phyloP scores from a whole-genome alignment of 2,113 vertebrate species.

The Psilopsiagon aurifrons region DNA sequence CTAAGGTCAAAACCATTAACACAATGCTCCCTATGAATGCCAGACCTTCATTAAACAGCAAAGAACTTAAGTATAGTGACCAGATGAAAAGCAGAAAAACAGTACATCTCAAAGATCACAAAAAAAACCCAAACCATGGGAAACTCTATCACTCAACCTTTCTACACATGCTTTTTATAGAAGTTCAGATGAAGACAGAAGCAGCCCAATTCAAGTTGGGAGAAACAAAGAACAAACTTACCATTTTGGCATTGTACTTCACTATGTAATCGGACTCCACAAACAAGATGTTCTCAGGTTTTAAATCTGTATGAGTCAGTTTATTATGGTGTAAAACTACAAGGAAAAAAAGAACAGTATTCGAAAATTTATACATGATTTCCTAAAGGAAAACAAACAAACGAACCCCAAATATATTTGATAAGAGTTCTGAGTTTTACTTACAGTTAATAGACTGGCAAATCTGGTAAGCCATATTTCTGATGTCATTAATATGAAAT shows the following conservation, averaged over 20 bases:
- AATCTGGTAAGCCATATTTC: slow-evolving; percentile 93
- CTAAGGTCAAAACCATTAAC: background rate
- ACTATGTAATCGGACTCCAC: slow-evolving; percentile 90
- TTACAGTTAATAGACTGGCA: slow-evolving; percentile 91
- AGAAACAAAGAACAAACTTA: slow-evolving; percentile 66
- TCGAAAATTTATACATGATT: background rate
- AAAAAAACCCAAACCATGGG: background rate
- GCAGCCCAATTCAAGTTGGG: background rate
- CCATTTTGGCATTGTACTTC: slow-evolving; percentile 89
- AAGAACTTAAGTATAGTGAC: background rate
- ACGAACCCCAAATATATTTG: background rate
- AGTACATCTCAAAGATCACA: background rate
- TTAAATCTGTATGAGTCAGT: slow-evolving; percentile 95
- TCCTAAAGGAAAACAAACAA: background rate
- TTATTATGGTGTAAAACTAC: slow-evolving; percentile 94
- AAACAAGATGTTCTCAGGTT: slow-evolving; percentile 97
- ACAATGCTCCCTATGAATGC: background rate
- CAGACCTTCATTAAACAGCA: background rate
- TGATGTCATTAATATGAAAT: slow-evolving; percentile 91
- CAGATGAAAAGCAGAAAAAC: background rate
- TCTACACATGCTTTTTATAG: background rate
- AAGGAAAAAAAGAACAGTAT: slow-evolving; percentile 27
- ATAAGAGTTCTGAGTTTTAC: slow-evolving; percentile 58
- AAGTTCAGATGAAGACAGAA: background rate
- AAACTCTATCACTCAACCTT: background rate